These are phyloP conservation scores for Bos indicus DNA, from an alignment of 2,113 vertebrate genomes.

Conservation along the genomic window DNA sequence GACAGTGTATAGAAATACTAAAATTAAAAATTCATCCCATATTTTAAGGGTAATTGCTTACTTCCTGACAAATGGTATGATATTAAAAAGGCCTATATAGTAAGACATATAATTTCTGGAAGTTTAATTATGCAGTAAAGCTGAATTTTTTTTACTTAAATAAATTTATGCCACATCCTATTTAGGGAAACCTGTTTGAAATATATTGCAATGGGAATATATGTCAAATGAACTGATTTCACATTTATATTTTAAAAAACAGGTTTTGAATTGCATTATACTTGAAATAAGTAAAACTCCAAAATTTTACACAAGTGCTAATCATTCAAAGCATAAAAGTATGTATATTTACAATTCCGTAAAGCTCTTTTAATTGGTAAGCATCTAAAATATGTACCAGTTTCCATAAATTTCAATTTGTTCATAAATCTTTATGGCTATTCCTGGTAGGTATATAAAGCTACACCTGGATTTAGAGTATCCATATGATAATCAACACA, in stretches of 20 bases:
- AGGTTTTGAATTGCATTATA: background rate
- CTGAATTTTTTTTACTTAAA: background rate
- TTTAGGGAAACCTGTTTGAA: background rate
- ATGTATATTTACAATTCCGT: background rate
- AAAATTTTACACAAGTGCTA: background rate
- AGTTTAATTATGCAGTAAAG: background rate
- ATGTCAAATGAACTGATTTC: background rate
- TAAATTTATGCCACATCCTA: background rate
- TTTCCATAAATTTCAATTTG: background rate
- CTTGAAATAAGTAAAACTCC: background rate
- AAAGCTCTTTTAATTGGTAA: background rate
- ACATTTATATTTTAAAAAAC: background rate
- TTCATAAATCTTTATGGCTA: background rate
- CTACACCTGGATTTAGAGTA: background rate
- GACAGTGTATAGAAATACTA: background rate
- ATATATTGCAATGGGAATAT: background rate
- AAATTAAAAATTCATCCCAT: background rate
- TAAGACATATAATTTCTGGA: background rate
- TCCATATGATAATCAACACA: background rate
- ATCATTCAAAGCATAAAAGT: background rate
- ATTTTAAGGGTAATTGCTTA: background rate
- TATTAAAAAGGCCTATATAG: background rate
- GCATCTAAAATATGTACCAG: background rate
- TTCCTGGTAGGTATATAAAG: background rate
- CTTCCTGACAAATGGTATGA: background rate